phyloP scores from a whole-genome alignment of 2,113 vertebrate genomes.

The Delphinus delphis region DNA sequence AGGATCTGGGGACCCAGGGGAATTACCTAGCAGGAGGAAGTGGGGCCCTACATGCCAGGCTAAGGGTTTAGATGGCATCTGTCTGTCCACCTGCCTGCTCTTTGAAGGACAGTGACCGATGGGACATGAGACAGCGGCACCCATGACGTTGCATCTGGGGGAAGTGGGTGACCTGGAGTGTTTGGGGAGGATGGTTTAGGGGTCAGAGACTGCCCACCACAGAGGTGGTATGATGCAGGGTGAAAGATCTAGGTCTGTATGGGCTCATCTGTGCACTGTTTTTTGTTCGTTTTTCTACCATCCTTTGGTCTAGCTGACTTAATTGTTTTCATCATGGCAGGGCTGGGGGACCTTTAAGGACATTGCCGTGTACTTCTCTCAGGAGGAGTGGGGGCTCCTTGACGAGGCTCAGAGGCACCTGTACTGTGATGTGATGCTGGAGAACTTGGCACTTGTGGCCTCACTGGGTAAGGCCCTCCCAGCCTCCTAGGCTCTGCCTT shows the following conservation, averaged over 20 bases:
- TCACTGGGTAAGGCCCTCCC: not conserved
- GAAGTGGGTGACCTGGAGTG: not conserved
- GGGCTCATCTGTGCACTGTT: not conserved
- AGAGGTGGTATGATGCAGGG: not conserved
- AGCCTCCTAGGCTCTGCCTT: not conserved
- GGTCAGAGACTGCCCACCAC: not conserved
- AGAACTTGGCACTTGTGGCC: not conserved
- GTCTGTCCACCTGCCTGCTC: not conserved
- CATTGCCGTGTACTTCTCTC: not conserved
- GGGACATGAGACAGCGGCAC: not conserved
- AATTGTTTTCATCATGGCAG: not conserved
- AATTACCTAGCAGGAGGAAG: not conserved
- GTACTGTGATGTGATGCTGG: not conserved
- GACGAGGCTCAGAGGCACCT: not conserved
- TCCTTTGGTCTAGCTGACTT: not conserved
- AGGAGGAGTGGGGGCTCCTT: slow-evolving; percentile 1
- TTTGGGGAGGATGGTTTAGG: not conserved
- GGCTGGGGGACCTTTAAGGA: slow-evolving; percentile 8
- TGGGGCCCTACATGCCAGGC: not conserved
- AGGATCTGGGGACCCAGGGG: not conserved
- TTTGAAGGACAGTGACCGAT: not conserved
- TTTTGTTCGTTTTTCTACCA: not conserved
- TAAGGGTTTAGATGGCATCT: not conserved
- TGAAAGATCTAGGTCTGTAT: not conserved
- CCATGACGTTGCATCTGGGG: not conserved